Evolutionary conservation across 2,113 vertebrate species (phyloP).

Genomic region (Apistogramma diplotaenia): DNA sequence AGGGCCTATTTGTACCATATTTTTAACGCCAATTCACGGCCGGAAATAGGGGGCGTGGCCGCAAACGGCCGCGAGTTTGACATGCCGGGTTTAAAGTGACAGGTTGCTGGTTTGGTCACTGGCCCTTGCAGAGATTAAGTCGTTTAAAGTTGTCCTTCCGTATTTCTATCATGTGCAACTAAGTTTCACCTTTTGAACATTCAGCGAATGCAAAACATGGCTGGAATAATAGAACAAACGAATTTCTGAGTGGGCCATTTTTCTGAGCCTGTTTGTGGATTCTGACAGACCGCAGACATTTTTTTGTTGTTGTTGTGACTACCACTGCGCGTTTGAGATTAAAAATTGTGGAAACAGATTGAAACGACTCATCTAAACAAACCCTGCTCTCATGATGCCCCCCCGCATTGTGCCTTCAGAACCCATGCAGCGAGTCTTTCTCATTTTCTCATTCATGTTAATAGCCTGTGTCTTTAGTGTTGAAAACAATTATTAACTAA

Average conservation of each 20-base stretch:
- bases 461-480: constrained; percentile 18
- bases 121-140: background rate
- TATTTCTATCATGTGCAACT: background rate
- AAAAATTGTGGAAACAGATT: constrained; percentile 32
- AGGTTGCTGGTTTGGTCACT: background rate
- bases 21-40: no score
- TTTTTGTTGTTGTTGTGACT: constrained; percentile 6
- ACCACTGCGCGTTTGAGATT: constrained; percentile 34
- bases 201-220: background rate
- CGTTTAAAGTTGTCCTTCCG: background rate
- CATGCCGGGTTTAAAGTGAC: no score
- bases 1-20: no score
- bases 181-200: background rate
- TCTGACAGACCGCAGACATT: background rate
- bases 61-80: no score
- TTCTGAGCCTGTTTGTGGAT: constrained; percentile 7
- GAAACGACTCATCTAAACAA: constrained; percentile 35
- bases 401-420: background rate
- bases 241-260: constrained; percentile 27
- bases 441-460: constrained; percentile 15
- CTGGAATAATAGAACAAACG: background rate
- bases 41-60: no score
- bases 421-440: background rate
- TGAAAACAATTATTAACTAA: constrained; percentile 37
- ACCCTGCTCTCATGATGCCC: constrained; percentile 1